phyloP scores from a whole-genome alignment of 2,888 invertebrate species.

The Lepidonotus clava region DNA sequence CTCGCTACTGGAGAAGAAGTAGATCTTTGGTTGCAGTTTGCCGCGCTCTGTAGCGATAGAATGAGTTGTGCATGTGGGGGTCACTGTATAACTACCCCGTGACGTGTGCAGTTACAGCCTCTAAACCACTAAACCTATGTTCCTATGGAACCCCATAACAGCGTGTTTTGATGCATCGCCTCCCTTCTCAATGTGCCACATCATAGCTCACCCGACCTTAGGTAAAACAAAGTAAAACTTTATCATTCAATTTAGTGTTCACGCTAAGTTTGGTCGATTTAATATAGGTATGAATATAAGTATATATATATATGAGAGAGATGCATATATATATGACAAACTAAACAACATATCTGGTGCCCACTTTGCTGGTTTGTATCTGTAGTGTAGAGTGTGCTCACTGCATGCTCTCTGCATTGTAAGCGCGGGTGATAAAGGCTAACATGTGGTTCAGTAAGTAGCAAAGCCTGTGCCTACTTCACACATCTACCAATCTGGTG shows the following conservation, averaged over 20 bases:
- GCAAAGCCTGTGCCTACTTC: neutral
- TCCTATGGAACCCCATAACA: neutral
- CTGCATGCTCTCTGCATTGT: neutral
- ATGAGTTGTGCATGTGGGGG: too few relatives aligned
- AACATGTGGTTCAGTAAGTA: neutral
- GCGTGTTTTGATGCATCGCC: neutral
- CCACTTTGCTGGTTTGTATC: neutral
- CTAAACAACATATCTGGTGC: conserved; percentile 12
- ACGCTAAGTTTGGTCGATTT: conserved; percentile 5
- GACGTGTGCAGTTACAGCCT: too few relatives aligned
- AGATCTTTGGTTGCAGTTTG: too few relatives aligned
- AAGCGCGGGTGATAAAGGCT: neutral
- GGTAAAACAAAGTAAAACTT: neutral
- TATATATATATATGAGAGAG: neutral
- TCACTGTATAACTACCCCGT: too few relatives aligned
- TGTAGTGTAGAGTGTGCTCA: neutral
- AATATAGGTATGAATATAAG: neutral
- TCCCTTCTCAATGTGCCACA: neutral
- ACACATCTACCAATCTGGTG: too few relatives aligned
- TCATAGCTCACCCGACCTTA: neutral
- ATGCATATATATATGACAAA: conserved; percentile 12
- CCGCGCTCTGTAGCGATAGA: too few relatives aligned
- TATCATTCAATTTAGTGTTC: neutral
- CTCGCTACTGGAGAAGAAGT: too few relatives aligned
- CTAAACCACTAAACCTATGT: too few relatives aligned